Base-by-base conservation (phyloP, 2,888 invertebrate genomes). In the Helicoverpa assulta region DNA sequence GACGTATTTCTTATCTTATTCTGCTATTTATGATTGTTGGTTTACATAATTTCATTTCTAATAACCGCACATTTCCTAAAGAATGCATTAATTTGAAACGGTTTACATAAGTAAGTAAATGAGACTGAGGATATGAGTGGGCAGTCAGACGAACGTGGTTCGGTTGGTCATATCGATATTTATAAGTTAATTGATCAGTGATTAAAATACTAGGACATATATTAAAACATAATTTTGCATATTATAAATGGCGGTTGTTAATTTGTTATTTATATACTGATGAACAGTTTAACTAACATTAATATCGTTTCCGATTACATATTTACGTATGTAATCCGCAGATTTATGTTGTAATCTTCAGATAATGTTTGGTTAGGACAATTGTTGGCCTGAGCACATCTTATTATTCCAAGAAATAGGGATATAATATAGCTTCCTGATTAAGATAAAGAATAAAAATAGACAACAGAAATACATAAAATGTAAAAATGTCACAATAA, bases 111-210 rank as follows among this genome's bases (percentile, higher is more conserved):
- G 18, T 67, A 73, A 61, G n/a, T 19, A 3, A 29, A 40, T 43
- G 29, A 40, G 55, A 72, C 51, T 14, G n/a, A 55, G 26, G 21
- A 59, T 52, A 73, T 78, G 68, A 78, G 74, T 40, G 50, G 67
- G 21, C 56, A 54, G 40, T 62, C 62, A 53, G 55, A 16, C 14
- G 33, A 67, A 63, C 52, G 53, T 51, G 26, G 65, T 29, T 52
- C 64, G 66, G 37, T 50, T 54, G 43, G 76, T 64, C n/a, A 47
- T 62, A 63, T 52, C 72, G 59, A 50, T 47, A 26, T 2, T 26
- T 26, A 26, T 59, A 75, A 63, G 60, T 53, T 56, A 70, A 81
- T 80, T 59, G 80, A 81, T 80, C 75, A 51, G 62, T 29, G 19
- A 12, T 52, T 57, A 19, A 59, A 43, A 16, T 16, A 43, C 43